Evolutionary conservation across 2,888 invertebrate genomes (phyloP).

Genomic region (Hypomecis punctinalis): DNA sequence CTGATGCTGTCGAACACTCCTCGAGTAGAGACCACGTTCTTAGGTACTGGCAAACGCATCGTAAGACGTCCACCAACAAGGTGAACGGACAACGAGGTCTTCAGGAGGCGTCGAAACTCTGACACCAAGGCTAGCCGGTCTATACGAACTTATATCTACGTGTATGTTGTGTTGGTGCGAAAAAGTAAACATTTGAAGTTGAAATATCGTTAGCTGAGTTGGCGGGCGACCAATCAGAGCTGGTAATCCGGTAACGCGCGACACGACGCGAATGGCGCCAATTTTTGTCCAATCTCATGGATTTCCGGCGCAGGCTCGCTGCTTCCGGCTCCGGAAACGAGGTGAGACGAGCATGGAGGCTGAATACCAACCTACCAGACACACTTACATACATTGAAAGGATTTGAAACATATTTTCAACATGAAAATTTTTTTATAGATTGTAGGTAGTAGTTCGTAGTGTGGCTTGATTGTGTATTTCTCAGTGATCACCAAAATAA

Average conservation of each 20-base stretch:
- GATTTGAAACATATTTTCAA: background rate
- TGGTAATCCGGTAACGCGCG: conserved; percentile 54
- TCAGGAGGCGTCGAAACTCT: too few relatives aligned
- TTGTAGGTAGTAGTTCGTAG: too few relatives aligned
- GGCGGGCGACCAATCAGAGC: conserved; percentile 51
- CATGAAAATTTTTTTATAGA: too few relatives aligned
- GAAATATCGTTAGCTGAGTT: conserved; percentile 58
- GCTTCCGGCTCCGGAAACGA: conserved; percentile 69
- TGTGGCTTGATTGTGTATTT: too few relatives aligned
- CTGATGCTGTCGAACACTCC: too few relatives aligned
- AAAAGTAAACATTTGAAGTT: conserved; percentile 33
- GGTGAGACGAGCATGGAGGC: conserved; percentile 47
- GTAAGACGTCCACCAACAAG: too few relatives aligned
- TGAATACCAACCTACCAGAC: conserved; percentile 24
- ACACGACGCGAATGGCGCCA: conserved; percentile 59
- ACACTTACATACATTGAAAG: conserved; percentile 4
- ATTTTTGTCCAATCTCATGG: conserved; percentile 79
- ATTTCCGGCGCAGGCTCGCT: conserved; percentile 72
- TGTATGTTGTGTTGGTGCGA: background rate
- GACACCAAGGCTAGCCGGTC: too few relatives aligned
- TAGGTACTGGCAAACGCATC: too few relatives aligned
- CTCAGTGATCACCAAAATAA: too few relatives aligned
- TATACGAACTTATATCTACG: too few relatives aligned
- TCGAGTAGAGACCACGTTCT: too few relatives aligned
- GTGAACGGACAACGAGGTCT: too few relatives aligned